These are phyloP conservation scores for Danio kyathit DNA, from an alignment of 2,797 vertebrate genomes.

Conservation along the genomic window DNA sequence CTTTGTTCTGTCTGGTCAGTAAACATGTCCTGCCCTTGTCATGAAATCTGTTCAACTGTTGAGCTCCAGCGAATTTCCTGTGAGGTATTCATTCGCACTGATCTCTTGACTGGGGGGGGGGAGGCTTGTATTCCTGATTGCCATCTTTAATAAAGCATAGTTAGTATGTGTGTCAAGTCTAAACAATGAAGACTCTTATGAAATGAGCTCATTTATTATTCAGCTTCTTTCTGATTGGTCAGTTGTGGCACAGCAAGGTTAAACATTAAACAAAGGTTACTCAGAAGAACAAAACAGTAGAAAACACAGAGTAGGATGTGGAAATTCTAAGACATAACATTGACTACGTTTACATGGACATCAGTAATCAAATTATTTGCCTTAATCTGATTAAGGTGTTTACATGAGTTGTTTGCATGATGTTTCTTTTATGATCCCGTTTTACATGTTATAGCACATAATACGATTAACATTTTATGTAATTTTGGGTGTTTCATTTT, in stretches of 20 bases:
- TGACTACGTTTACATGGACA: not conserved
- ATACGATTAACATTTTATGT: too few species aligned
- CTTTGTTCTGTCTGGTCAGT: constrained; percentile 30
- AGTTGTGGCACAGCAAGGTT: not conserved
- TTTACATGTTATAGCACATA: too few species aligned
- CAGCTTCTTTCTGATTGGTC: not conserved
- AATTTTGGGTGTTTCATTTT: too few species aligned
- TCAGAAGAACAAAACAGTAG: not conserved
- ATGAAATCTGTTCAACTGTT: constrained; percentile 26
- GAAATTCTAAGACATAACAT: not conserved
- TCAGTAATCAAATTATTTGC: too few species aligned
- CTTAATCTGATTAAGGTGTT: too few species aligned
- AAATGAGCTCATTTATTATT: not conserved
- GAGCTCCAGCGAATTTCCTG: constrained; percentile 20
- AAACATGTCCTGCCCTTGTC: constrained; percentile 15
- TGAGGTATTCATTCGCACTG: constrained; percentile 19
- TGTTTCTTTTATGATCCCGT: too few species aligned
- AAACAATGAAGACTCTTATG: not conserved
- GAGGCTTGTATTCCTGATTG: not conserved
- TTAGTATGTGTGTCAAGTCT: constrained; percentile 22
- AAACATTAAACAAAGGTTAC: not conserved
- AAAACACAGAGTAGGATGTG: not conserved
- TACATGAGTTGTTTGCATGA: too few species aligned
- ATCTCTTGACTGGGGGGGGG: not conserved
- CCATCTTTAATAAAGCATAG: constrained; percentile 34